Evolutionary conservation across 2,888 invertebrate genomes (phyloP).

Genomic region (Oasisia sp.): DNA sequence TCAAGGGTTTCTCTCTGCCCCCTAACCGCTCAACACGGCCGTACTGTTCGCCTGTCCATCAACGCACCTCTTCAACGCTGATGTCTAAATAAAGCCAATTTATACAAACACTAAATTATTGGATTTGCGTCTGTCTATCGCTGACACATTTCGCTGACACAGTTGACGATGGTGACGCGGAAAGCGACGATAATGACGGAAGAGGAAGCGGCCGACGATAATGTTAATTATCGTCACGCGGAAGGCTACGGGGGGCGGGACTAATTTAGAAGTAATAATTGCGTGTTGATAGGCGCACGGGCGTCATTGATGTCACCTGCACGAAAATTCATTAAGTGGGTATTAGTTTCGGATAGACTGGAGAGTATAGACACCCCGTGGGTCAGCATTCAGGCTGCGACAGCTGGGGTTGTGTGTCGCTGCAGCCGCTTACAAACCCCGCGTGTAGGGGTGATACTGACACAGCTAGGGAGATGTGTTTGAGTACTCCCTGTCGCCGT

Average conservation of each 20-base stretch:
- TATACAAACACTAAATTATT: not conserved
- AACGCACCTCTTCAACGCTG: not conserved
- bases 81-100: not conserved
- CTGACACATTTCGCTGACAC: not conserved
- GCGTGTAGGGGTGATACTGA: not conserved
- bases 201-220: not conserved
- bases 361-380: not conserved
- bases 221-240: not conserved
- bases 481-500: not conserved
- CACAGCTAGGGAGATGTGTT: not conserved
- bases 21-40: not conserved
- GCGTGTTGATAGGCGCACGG: conserved; percentile 1
- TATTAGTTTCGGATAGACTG: conserved; percentile 13
- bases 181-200: not conserved
- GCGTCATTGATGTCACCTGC: not conserved
- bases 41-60: not conserved
- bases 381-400: not conserved
- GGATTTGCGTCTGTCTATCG: not conserved
- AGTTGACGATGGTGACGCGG: not conserved
- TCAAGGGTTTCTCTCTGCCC: not conserved
- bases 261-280: conserved; percentile 11
- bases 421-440: not conserved
- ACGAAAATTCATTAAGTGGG: conserved; percentile 3
- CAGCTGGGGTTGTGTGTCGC: not conserved
- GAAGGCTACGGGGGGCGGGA: not conserved